Base-by-base conservation (phyloP, 2,888 invertebrate species). In the Therioaphis trifolii region DNA sequence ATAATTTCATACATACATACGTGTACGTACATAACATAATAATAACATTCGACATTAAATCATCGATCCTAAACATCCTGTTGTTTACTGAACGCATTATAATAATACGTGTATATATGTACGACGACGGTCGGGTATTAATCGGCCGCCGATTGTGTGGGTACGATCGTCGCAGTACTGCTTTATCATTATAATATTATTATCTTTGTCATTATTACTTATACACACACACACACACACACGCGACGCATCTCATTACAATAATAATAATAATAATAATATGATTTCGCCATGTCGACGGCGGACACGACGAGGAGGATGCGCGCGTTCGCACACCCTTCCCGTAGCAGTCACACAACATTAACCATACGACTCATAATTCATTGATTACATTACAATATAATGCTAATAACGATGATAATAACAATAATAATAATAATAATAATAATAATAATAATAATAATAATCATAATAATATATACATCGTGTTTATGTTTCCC, bases 291-390 rank as follows among this genome's bases (percentile, higher is more conserved):
- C 55, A 55, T 18, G 52, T n/a, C 52, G 52, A n/a, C 52, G 52
- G 14, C n/a, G n/a, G n/a, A n/a, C 14, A 55, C 55, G 55, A 55
- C 58, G 58, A 24, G 24, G 11, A 69, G 43, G 69, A 43, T 43
- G 35, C 40, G n/a, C n/a, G 4, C 35, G 11, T 29, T 14, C 68
- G n/a, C 68, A 15, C 69, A 43, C 69, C 69, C 69, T 69, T 43
- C 69, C 69, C 46, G 21, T 14, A 7, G 4, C 77, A 49, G 78
- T 78, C 68, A 78, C 78, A 68, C 78, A 2, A 78, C 78, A 68
- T 78, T 78, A 78, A 78, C 52, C 78, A 40, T 68, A 40, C 27
- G 52, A 35, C 24, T 78, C 52, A 40, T 78, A 78, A 78, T 66
- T 78, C 68, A 78, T 78, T 35, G 77, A 52, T 40, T 27, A 63